phyloP scores from a whole-genome alignment of 2,888 invertebrate genomes.

The Stenolophus ochropezus region DNA sequence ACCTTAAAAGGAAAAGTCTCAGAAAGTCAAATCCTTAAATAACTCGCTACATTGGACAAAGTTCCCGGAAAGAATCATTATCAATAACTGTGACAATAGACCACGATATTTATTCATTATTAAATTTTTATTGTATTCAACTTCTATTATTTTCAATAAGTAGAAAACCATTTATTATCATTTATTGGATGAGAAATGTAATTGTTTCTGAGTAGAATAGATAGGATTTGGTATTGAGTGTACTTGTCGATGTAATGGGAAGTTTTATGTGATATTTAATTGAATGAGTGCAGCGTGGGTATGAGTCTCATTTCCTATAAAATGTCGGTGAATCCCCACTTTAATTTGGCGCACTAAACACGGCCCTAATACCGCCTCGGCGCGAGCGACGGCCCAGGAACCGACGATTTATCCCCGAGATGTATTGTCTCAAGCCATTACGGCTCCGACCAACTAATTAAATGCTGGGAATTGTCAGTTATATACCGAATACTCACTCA shows the following conservation, averaged over 20 bases:
- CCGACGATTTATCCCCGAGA: background rate
- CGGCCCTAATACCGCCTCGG: conserved; percentile 29
- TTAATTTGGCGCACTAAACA: conserved; percentile 35
- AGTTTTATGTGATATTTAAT: conserved; percentile 22
- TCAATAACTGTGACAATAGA: too few relatives aligned
- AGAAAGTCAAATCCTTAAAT: too few relatives aligned
- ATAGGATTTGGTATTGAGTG: too few relatives aligned
- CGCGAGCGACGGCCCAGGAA: background rate
- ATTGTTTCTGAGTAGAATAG: too few relatives aligned
- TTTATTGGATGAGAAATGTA: too few relatives aligned
- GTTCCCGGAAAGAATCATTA: too few relatives aligned
- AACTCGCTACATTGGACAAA: too few relatives aligned
- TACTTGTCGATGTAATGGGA: background rate
- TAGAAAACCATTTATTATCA: too few relatives aligned
- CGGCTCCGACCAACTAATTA: background rate
- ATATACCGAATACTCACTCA: background rate
- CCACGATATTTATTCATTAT: too few relatives aligned
- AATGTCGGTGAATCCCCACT: conserved; percentile 15
- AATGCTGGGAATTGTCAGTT: background rate
- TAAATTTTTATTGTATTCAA: too few relatives aligned
- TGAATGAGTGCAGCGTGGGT: conserved; percentile 13
- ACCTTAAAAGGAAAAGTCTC: too few relatives aligned
- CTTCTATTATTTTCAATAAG: too few relatives aligned
- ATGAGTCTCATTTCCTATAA: conserved; percentile 32
- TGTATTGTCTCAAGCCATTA: background rate